A percentile compares a stretch with the other conserved stretches of the same genome.
Conservation (phyloP, 2,888 invertebrate genomes). For the Synergus gifuensis region DNA sequence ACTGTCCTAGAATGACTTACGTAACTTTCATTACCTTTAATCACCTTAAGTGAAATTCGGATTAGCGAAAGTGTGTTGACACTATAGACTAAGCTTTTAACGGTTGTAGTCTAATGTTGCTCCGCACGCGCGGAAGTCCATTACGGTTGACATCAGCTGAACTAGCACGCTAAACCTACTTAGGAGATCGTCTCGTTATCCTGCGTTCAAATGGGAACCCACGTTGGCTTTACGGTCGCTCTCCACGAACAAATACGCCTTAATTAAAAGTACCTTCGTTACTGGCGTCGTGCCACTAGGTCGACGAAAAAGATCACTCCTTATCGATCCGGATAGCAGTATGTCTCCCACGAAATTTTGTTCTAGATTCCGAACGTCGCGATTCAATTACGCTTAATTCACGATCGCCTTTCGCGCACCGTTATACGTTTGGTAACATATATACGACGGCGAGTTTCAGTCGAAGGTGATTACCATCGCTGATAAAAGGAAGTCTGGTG, state of each 20-base stretch:
- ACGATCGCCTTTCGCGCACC: slow-evolving; percentile 45
- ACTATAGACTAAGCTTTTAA: slow-evolving; percentile 21
- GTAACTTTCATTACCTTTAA: background rate
- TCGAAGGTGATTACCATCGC: background rate
- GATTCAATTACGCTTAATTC: slow-evolving; percentile 55
- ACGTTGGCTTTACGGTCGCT: slow-evolving; percentile 9
- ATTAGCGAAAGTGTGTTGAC: slow-evolving; percentile 25
- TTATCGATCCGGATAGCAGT: background rate
- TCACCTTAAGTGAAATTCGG: background rate
- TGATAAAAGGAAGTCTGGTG: slow-evolving; percentile 5
- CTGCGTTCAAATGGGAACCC: slow-evolving; percentile 9
- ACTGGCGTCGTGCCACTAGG: background rate
- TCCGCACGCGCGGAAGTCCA: slow-evolving; percentile 34
- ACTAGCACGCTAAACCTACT: slow-evolving; percentile 27
- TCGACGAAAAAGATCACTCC: background rate
- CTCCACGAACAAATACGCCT: slow-evolving; percentile 11
- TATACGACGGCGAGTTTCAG: background rate
- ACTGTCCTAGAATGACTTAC: too few species aligned
- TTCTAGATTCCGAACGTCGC: slow-evolving; percentile 29
- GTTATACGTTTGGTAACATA: slow-evolving; percentile 21
- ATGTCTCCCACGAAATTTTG: slow-evolving; percentile 25
- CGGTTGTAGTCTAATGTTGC: background rate
- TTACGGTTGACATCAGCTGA: slow-evolving; percentile 31
- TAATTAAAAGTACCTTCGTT: slow-evolving; percentile 37
- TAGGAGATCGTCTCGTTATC: slow-evolving; percentile 32